These are phyloP conservation scores for Tiliacea citrago DNA, from an alignment of 2,888 invertebrate species.

Conservation along the genomic window DNA sequence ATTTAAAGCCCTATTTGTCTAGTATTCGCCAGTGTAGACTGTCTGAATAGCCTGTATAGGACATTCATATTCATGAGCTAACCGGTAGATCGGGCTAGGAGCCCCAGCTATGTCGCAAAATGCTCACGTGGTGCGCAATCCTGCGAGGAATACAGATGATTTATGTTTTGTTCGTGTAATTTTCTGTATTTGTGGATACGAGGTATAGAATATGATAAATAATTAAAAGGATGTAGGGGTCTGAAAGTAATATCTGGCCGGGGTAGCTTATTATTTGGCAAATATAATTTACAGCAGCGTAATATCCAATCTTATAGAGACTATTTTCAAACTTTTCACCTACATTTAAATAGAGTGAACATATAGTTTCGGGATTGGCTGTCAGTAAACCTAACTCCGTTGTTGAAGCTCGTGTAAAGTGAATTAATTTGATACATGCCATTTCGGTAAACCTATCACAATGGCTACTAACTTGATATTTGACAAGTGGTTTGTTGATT, in stretches of 20 bases:
- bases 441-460: neutral
- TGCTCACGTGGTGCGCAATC: conserved; percentile 32
- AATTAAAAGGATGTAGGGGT: neutral
- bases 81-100: conserved; percentile 31
- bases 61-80: conserved; percentile 66
- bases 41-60: conserved; percentile 45
- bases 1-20: conserved; percentile 64
- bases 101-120: conserved; percentile 49
- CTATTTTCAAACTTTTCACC: too few species aligned
- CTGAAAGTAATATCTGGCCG: neutral
- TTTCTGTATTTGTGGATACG: conserved; percentile 36
- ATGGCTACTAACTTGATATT: neutral
- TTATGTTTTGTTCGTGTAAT: conserved; percentile 37
- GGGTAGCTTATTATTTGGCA: neutral
- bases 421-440: neutral
- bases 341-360: too few species aligned
- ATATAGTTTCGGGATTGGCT: neutral
- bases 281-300: neutral
- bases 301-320: too few species aligned
- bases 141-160: conserved; percentile 34
- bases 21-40: conserved; percentile 36
- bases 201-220: neutral
- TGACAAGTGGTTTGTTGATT: neutral
- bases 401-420: neutral
- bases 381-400: too few species aligned